Base-by-base conservation (phyloP, 2,797 vertebrate genomes). In the Pangasius mekongensis region DNA sequence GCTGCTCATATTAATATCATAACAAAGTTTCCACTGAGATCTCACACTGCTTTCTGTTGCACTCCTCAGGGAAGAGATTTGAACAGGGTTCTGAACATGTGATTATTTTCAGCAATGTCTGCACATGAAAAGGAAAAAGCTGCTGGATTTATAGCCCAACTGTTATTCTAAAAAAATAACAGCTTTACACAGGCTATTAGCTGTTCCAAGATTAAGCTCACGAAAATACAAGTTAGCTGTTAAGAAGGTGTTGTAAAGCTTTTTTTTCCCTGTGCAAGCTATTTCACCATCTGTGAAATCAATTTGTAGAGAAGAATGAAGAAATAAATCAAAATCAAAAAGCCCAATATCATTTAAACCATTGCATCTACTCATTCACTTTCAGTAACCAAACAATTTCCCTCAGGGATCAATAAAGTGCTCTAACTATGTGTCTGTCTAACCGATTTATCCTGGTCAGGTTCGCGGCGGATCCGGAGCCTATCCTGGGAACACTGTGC, bases 111-210 rank as follows among this genome's bases (percentile, higher is more conserved):
- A 30, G 54, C 54, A 80, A 20, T 60, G 20, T 85, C 71, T 78
- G 43, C 39, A 84, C 83, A 89, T 90, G 47, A 90, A 86, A 86
- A 7, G 6, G 58, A 78, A 54, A 80, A 71, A 33, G n/a, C 83
- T 86, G 88, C 20, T 83, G 54, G 71, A 78, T 89, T 84, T 83
- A 86, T 73, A 69, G 86, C 10, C 18, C 5, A 56, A 39, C 43
- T 80, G 47, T 84, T 52, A 81, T 76, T 85, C 36, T 73, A n/a
- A 84, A 88, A 74, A 84, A 86, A 67, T 84, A 80, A 43, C 69
- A 78, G 33, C 54, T 58, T 86, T 47, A 33, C 67, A 11, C 58
- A 76, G 47, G 62, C 73, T 86, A 33, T 39, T 39, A 83, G 73
- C 43, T 27, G 74, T 86, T 82, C 47, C 27, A 33, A 66, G 33